Percentiles rank a stretch among this genome's conserved stretches.
Evolutionary conservation across 2,797 vertebrate species (phyloP).

Genomic region (Centroberyx gerrardi): DNA sequence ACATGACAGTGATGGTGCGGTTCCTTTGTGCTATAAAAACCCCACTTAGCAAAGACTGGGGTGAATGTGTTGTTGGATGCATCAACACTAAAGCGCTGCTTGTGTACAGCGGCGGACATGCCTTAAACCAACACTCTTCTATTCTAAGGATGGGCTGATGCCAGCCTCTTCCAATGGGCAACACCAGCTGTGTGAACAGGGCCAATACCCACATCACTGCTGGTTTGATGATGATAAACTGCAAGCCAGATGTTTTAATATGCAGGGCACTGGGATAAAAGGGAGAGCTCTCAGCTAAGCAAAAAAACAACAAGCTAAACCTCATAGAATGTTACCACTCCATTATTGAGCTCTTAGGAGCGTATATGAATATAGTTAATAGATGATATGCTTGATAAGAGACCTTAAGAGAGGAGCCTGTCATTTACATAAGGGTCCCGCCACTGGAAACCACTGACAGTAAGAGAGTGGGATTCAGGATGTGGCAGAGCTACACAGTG

Average conservation of each 20-base stretch:
- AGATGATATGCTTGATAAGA: conserved; percentile 13
- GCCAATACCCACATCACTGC: conserved; percentile 37
- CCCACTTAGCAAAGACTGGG: conserved; percentile 13
- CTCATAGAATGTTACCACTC: conserved; percentile 15
- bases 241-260: conserved; percentile 36
- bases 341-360: conserved; percentile 13
- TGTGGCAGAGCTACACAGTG: conserved; percentile 64
- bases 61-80: conserved; percentile 11
- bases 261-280: conserved; percentile 25
- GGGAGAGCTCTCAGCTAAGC: conserved; percentile 6
- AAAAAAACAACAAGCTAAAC: conserved; percentile 31
- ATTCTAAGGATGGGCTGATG: conserved; percentile 25
- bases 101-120: conserved; percentile 25
- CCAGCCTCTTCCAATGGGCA: conserved; percentile 33
- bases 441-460: conserved; percentile 28
- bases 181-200: conserved; percentile 36
- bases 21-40: conserved; percentile 33
- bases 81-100: conserved; percentile 33
- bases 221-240: conserved; percentile 27
- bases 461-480: conserved; percentile 53
- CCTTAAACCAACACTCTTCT: conserved; percentile 37
- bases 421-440: conserved; percentile 10
- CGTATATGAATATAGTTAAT: conserved; percentile 20
- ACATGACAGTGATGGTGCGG: conserved; percentile 24
- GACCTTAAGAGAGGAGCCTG: conserved; percentile 24